Percentiles rank a stretch among this genome's conserved stretches.
These are phyloP conservation scores for Trileptium ribeirensis DNA, from an alignment of 2,888 invertebrate species.

Conservation along the genomic window DNA sequence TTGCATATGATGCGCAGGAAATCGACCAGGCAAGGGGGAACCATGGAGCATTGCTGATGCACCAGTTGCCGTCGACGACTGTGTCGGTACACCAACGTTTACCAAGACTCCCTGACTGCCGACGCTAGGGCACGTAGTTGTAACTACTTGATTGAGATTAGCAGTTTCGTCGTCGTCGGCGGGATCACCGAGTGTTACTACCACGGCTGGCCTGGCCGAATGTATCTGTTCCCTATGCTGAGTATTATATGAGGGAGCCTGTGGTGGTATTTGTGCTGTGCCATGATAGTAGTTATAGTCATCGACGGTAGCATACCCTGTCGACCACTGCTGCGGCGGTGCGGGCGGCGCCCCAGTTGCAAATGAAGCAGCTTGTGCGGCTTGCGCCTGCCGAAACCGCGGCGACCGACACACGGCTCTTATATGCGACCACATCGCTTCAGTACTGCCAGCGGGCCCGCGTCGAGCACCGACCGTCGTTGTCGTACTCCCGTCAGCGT, in stretches of 20 bases:
- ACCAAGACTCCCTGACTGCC: not conserved
- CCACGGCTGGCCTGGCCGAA: not conserved
- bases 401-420: not conserved
- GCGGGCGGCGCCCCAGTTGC: not conserved
- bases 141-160: not conserved
- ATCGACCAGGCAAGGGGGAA: not conserved
- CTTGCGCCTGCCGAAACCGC: not conserved
- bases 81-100: not conserved
- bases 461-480: not conserved
- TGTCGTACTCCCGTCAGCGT: not conserved
- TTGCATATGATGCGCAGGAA: not conserved
- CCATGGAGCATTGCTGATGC: too few species aligned
- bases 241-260: not conserved
- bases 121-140: not conserved
- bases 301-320: not conserved
- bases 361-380: not conserved
- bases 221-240: too few species aligned
- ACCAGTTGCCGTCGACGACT: too few species aligned
- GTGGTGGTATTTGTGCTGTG: not conserved
- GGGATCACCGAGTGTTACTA: not conserved
- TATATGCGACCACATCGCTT: not conserved
- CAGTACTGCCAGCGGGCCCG: not conserved
- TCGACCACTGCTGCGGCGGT: not conserved
- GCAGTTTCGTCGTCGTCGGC: not conserved
- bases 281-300: not conserved